Conservation (phyloP, 2,113 vertebrate species). For the Nannospalax galili region DNA sequence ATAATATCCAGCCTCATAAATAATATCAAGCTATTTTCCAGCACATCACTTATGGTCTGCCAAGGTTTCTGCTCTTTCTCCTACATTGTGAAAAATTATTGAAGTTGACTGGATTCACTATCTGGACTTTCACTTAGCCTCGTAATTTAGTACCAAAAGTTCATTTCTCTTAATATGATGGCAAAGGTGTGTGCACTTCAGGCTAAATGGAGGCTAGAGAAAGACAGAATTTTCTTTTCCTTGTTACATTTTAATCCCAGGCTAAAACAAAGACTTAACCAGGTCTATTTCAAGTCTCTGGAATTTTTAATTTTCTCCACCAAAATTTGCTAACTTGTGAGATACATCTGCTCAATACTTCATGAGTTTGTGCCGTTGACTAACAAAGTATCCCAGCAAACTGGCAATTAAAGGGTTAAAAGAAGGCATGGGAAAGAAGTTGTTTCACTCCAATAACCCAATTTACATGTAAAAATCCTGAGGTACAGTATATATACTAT, state of each 20-base stretch:
- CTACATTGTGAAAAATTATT: neutral
- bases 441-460: neutral
- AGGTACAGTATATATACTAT: neutral
- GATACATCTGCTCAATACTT: neutral
- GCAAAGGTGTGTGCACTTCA: neutral
- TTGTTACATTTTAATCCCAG: neutral
- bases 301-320: neutral
- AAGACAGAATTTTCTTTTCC: neutral
- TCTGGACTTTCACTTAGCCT: neutral
- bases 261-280: neutral
- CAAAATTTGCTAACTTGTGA: neutral
- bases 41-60: neutral
- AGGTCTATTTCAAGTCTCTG: neutral
- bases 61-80: constrained; percentile 3
- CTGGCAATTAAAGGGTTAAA: neutral
- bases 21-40: neutral
- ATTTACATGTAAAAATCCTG: neutral
- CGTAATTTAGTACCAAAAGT: neutral
- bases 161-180: neutral
- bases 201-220: neutral
- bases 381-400: neutral
- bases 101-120: neutral
- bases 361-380: neutral
- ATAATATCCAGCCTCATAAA: neutral
- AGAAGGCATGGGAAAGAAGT: neutral